These are phyloP conservation scores for Scaeva pyrastri DNA, from an alignment of 2,888 invertebrate genomes.

Conservation along the genomic window DNA sequence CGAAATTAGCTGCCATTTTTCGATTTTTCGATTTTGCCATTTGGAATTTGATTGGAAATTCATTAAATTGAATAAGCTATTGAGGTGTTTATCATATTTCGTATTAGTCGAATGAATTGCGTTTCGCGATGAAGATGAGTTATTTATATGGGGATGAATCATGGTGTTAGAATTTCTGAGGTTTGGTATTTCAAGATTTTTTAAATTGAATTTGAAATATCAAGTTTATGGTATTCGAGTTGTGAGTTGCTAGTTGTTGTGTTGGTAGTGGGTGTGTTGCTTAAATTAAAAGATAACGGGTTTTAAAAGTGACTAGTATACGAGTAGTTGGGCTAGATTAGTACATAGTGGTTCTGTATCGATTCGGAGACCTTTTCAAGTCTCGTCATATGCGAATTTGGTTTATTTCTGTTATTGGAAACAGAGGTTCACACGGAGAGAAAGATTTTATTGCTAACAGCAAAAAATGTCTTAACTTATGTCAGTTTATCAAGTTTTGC, in stretches of 20 bases:
- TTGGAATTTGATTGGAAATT: slow-evolving; percentile 55
- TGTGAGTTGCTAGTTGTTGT: no score
- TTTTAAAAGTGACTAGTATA: no score
- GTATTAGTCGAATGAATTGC: not conserved
- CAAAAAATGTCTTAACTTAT: no score
- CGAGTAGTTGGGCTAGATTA: not conserved
- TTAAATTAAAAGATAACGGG: slow-evolving; percentile 1
- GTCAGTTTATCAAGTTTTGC: no score
- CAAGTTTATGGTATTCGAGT: slow-evolving; percentile 5
- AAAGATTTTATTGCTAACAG: no score
- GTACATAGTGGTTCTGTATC: not conserved
- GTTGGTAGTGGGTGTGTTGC: not conserved
- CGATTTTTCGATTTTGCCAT: no score
- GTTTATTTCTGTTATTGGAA: no score
- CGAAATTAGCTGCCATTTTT: slow-evolving; percentile 64
- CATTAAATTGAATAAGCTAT: slow-evolving; percentile 43
- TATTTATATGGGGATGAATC: slow-evolving; percentile 23
- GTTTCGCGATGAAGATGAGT: slow-evolving; percentile 28
- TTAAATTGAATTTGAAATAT: not conserved
- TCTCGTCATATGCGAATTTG: no score
- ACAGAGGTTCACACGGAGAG: no score
- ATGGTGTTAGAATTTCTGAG: not conserved
- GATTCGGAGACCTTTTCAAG: not conserved
- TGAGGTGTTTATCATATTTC: slow-evolving; percentile 15
- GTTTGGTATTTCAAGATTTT: not conserved